Evolutionary conservation across 2,113 vertebrate genomes (phyloP).

Genomic region (Ptilonorhynchus violaceus): DNA sequence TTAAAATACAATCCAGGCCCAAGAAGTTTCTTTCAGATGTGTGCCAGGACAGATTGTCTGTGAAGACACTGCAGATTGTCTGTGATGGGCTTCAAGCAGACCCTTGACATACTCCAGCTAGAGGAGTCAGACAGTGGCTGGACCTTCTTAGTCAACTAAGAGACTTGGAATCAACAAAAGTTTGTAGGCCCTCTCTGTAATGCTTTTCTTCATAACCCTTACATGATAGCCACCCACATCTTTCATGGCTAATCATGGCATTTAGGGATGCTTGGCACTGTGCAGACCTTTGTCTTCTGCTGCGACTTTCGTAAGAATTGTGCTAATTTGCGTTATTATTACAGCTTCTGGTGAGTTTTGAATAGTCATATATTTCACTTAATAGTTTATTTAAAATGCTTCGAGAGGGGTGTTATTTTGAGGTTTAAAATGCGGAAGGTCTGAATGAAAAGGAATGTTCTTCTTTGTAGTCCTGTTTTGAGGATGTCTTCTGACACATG

Average conservation of each 20-base stretch:
- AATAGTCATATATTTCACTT: neutral
- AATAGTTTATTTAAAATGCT: neutral
- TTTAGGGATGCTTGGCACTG: neutral
- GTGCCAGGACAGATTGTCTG: neutral
- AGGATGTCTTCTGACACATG: constrained; percentile 50
- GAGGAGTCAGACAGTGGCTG: neutral
- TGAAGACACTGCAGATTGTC: neutral
- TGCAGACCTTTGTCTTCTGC: neutral
- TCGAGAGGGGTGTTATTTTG: neutral
- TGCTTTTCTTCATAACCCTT: neutral
- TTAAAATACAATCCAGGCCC: neutral
- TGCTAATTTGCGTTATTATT: neutral
- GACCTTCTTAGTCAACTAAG: neutral
- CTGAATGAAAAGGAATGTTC: neutral
- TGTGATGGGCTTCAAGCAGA: neutral
- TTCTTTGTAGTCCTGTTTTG: constrained; percentile 19
- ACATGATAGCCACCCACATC: neutral
- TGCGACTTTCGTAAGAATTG: neutral
- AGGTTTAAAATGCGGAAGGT: neutral
- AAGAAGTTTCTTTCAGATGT: neutral
- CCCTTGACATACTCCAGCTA: neutral
- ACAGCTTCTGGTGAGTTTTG: neutral
- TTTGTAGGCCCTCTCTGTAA: neutral
- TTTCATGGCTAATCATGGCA: neutral
- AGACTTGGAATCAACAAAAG: neutral